phyloP scores from a whole-genome alignment of 2,797 vertebrate genomes.

The Hippopotamyrus pictus region DNA sequence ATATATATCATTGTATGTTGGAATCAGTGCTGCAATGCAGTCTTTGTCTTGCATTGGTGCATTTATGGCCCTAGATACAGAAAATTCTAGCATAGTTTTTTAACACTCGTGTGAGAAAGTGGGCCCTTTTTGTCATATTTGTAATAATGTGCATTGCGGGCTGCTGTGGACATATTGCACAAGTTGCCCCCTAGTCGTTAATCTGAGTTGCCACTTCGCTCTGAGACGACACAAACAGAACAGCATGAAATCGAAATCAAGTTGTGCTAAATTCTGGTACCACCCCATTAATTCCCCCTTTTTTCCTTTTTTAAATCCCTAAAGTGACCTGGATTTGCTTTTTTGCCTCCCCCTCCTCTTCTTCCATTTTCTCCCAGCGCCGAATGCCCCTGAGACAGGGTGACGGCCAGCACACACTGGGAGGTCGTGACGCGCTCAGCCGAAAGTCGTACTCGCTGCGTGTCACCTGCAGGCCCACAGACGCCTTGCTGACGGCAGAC shows the following conservation, averaged over 20 bases:
- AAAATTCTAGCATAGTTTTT: neutral
- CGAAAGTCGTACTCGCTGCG: neutral
- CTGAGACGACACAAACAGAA: neutral
- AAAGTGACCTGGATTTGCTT: neutral
- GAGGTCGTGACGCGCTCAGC: neutral
- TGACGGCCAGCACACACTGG: neutral
- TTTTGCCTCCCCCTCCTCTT: neutral
- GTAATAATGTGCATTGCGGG: neutral
- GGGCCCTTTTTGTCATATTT: neutral
- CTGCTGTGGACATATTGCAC: neutral
- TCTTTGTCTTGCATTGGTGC: neutral
- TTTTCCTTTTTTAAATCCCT: neutral
- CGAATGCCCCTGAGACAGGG: neutral
- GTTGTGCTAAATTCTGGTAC: neutral
- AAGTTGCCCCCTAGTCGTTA: neutral
- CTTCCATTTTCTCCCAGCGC: neutral
- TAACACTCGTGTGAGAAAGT: neutral
- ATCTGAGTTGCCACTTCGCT: neutral
- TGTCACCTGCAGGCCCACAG: neutral
- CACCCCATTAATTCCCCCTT: neutral
- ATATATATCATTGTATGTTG: neutral
- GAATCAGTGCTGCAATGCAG: neutral
- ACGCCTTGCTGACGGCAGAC: neutral
- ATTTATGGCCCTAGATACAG: neutral
- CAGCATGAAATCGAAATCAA: neutral